phyloP scores from a whole-genome alignment of 2,888 invertebrate genomes.

The Caenorhabditis sp. region DNA sequence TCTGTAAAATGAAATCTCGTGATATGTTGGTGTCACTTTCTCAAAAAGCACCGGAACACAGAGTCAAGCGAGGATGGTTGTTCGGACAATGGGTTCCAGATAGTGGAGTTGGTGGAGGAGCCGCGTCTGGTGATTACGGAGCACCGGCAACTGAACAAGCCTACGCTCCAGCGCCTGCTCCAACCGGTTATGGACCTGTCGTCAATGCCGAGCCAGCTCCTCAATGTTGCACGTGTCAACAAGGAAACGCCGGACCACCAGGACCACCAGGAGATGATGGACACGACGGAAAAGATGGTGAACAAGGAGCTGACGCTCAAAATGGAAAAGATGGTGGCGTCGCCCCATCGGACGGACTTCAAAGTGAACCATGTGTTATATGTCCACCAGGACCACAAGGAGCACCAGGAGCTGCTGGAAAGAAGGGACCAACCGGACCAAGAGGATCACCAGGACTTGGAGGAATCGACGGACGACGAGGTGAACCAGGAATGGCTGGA shows the following conservation, averaged over 20 bases:
- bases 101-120: slow-evolving; percentile 56
- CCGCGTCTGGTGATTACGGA: slow-evolving; percentile 60
- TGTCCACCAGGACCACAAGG: slow-evolving; percentile 68
- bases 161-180: slow-evolving; percentile 40
- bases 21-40: slow-evolving; percentile 64
- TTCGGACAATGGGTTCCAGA: slow-evolving; percentile 63
- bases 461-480: slow-evolving; percentile 67
- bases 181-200: slow-evolving; percentile 56
- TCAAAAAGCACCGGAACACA: slow-evolving; percentile 41
- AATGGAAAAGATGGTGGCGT: slow-evolving; percentile 58
- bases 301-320: slow-evolving; percentile 53
- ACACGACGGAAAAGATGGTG: slow-evolving; percentile 52
- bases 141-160: slow-evolving; percentile 54
- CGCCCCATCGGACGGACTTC: slow-evolving; percentile 51
- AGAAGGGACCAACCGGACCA: slow-evolving; percentile 65
- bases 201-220: slow-evolving; percentile 63
- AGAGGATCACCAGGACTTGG: slow-evolving; percentile 59
- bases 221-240: slow-evolving; percentile 67
- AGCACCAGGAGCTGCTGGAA: slow-evolving; percentile 60
- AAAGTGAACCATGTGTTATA: slow-evolving; percentile 66
- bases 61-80: slow-evolving; percentile 57
- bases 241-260: slow-evolving; percentile 61
- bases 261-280: slow-evolving; percentile 60
- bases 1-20: slow-evolving; percentile 68
- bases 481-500: slow-evolving; percentile 69